Percentiles rank a stretch among this genome's conserved stretches.
These are phyloP conservation scores for Heliconius nattereri DNA, from an alignment of 1,140 invertebrate species.

Conservation along the genomic window DNA sequence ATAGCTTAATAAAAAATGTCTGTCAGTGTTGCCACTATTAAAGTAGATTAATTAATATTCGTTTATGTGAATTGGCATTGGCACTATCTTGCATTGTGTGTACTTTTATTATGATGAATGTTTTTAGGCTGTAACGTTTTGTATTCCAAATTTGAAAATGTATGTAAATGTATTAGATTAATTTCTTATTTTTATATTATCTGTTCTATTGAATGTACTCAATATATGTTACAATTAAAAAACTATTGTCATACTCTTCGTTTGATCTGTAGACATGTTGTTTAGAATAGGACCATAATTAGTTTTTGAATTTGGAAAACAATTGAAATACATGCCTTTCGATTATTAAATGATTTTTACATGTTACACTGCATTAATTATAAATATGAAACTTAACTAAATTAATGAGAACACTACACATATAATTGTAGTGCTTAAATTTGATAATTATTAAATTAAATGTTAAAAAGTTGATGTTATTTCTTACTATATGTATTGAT, in stretches of 20 bases:
- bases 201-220: constrained; percentile 6
- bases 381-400: background rate
- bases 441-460: constrained; percentile 11
- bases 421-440: background rate
- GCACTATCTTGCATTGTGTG: background rate
- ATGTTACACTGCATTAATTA: background rate
- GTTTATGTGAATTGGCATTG: background rate
- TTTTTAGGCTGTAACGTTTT: background rate
- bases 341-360: background rate
- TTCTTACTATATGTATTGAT: background rate
- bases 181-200: background rate
- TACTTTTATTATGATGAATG: background rate
- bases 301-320: background rate
- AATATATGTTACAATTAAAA: background rate
- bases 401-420: background rate
- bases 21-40: constrained; percentile 8
- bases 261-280: background rate
- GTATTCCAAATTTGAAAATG: constrained; percentile 4
- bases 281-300: background rate
- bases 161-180: background rate
- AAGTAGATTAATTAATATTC: background rate
- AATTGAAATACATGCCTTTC: background rate
- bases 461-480: background rate
- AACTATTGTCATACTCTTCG: background rate
- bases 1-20: constrained; percentile 1